A percentile compares a stretch with the other conserved stretches of the same genome.
Evolutionary conservation across 2,113 vertebrate species (phyloP).

Genomic region (Sminthopsis crassicaudata): DNA sequence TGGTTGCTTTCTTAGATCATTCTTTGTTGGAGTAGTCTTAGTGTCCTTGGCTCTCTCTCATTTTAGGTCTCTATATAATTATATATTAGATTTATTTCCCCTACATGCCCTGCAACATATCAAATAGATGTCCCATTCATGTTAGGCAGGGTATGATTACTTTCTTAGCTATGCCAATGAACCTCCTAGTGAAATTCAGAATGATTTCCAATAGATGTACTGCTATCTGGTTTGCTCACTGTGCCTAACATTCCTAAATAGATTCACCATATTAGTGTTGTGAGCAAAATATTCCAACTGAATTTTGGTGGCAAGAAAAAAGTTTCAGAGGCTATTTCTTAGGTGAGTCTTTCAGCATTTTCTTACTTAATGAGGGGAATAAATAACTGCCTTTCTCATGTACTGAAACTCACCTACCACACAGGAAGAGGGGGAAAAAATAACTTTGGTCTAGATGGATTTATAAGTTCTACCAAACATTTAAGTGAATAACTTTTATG

Average conservation of each 20-base stretch:
- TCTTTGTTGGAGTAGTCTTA: not conserved
- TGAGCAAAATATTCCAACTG: not conserved
- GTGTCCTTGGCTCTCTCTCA: not conserved
- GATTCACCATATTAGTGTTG: not conserved
- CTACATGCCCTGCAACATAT: not conserved
- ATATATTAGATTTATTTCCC: too few species aligned
- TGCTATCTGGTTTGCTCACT: not conserved
- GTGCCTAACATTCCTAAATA: not conserved
- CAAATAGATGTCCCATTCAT: not conserved
- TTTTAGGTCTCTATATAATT: not conserved
- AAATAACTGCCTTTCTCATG: not conserved
- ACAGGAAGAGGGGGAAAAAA: not conserved
- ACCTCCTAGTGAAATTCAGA: not conserved
- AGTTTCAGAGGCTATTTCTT: not conserved
- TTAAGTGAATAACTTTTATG: not conserved
- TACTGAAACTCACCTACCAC: not conserved
- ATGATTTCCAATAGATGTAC: not conserved
- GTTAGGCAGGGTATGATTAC: not conserved
- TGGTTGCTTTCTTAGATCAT: not conserved
- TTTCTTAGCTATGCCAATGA: not conserved
- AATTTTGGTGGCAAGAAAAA: not conserved
- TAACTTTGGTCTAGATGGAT: not conserved
- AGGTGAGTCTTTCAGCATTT: not conserved
- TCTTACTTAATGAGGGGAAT: not conserved
- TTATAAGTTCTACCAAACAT: not conserved